A percentile compares a stretch with the other conserved stretches of the same genome.
Evolutionary conservation across 2,797 vertebrate genomes (phyloP).

Genomic region (Cichlasoma orientale): DNA sequence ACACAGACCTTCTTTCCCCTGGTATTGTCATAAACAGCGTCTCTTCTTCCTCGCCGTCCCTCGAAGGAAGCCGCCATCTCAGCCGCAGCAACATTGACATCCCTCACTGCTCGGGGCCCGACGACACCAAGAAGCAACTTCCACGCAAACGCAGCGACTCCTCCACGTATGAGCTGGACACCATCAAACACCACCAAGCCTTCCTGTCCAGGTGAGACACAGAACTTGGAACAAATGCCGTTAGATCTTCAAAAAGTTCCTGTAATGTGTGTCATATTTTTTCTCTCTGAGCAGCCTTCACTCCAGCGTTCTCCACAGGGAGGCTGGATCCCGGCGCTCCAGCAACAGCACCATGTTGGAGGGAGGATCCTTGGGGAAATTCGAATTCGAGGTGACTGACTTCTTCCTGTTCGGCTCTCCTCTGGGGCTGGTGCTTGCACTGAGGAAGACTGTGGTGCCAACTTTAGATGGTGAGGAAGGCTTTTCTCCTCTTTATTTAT

Average conservation of each 20-base stretch:
- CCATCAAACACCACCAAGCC: constrained; percentile 96
- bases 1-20: constrained; percentile 92
- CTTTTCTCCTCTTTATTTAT: not conserved
- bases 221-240: not conserved
- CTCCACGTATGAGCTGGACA: constrained; percentile 96
- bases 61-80: constrained; percentile 92
- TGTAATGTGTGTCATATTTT: not conserved
- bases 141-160: constrained; percentile 96
- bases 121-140: constrained; percentile 87
- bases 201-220: constrained; percentile 91
- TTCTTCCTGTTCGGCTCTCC: constrained; percentile 98
- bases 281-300: constrained; percentile 84
- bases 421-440: constrained; percentile 93
- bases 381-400: constrained; percentile 95
- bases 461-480: constrained; percentile 86
- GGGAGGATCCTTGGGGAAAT: constrained; percentile 85
- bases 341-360: constrained; percentile 94
- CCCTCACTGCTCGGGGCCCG: constrained; percentile 85
- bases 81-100: constrained; percentile 98
- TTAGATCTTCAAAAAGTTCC: not conserved
- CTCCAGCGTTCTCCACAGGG: constrained; percentile 87
- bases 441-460: constrained; percentile 94
- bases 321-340: constrained; percentile 86
- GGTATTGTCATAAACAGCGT: constrained; percentile 87
- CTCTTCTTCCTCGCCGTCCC: constrained; percentile 75